Conservation (phyloP, 2,797 vertebrate genomes). For the Vireo griseus region DNA sequence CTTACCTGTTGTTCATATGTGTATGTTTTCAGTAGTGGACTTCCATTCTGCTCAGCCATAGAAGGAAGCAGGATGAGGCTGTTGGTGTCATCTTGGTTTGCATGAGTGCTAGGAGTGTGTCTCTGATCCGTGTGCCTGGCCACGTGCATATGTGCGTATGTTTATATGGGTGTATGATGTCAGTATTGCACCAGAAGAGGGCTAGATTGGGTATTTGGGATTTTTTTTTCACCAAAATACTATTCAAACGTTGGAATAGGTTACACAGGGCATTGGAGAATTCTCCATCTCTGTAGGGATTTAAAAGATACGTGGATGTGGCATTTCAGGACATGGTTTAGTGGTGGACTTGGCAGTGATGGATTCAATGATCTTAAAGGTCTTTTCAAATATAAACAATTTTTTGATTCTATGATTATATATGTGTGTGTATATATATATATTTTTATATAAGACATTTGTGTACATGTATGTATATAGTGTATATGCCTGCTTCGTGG, state of each 20-base stretch:
- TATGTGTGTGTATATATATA: no score
- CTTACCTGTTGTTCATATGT: fast-evolving
- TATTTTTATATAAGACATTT: background rate
- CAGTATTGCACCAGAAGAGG: background rate
- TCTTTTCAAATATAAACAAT: background rate
- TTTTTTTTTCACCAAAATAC: background rate
- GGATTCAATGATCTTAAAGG: background rate
- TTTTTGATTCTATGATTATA: background rate
- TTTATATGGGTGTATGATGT: background rate
- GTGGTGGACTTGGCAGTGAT: background rate
- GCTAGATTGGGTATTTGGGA: background rate
- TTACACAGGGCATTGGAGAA: background rate
- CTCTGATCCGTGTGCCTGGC: background rate
- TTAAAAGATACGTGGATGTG: background rate
- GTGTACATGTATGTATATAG: background rate
- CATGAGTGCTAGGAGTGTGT: background rate
- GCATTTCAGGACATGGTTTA: background rate
- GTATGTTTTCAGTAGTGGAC: background rate
- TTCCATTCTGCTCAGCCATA: background rate
- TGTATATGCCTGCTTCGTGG: background rate
- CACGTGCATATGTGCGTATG: fast-evolving
- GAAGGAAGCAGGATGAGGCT: background rate
- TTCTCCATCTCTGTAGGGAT: background rate
- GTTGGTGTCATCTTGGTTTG: background rate
- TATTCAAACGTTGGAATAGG: background rate